Percentiles rank a stretch among this genome's conserved stretches.
Conservation (phyloP, 2,888 invertebrate genomes). For the Rutpela maculata region DNA sequence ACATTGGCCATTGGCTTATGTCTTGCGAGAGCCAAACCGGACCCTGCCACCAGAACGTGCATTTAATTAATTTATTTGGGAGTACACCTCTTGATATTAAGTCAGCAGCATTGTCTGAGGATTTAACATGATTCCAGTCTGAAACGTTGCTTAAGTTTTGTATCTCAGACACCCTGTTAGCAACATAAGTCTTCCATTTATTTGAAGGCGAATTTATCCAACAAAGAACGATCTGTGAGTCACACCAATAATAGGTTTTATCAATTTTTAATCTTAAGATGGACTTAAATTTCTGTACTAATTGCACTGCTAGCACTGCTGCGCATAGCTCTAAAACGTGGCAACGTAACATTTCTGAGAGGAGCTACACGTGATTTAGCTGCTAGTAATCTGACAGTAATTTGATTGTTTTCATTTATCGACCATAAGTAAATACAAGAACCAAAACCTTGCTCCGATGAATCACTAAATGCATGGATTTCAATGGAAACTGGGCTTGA, state of each 20-base stretch:
- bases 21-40: conserved; percentile 17
- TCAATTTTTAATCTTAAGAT: conserved; percentile 12
- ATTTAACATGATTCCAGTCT: too few relatives aligned
- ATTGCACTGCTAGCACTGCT: too few relatives aligned
- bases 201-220: conserved; percentile 34
- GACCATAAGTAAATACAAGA: too few relatives aligned
- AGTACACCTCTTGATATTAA: too few relatives aligned
- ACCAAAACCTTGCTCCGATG: too few relatives aligned
- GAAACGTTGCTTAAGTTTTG: conserved; percentile 30
- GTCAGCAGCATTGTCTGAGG: too few relatives aligned
- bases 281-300: too few relatives aligned
- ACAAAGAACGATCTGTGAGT: conserved; percentile 22
- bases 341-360: too few relatives aligned
- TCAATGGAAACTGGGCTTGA: too few relatives aligned
- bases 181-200: conserved; percentile 35
- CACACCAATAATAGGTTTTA: conserved; percentile 13
- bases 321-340: too few relatives aligned
- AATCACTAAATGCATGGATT: too few relatives aligned
- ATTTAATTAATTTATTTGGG: conserved; percentile 19
- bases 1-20: neutral
- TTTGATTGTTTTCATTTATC: too few relatives aligned
- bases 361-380: conserved; percentile 18
- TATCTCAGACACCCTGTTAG: conserved; percentile 50
- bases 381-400: conserved; percentile 3
- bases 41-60: conserved; percentile 26